Conservation (phyloP, 2,888 invertebrate genomes). For the Mesochorus sp. region DNA sequence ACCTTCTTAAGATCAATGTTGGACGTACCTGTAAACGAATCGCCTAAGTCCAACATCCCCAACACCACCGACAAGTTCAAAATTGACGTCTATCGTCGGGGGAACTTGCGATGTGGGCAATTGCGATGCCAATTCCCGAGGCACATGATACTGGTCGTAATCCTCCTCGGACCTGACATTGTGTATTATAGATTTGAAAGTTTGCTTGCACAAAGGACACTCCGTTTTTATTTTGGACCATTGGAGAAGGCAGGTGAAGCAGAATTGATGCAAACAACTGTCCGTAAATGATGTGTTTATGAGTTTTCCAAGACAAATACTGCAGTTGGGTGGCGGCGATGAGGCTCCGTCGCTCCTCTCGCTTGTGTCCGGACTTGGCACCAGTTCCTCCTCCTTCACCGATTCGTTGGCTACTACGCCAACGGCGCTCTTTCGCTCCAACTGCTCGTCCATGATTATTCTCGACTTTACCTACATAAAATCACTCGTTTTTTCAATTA, state of each 20-base stretch:
- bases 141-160: slow-evolving; percentile 91
- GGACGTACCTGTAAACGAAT: slow-evolving; percentile 67
- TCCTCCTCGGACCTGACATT: slow-evolving; percentile 94
- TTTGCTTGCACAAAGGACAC: slow-evolving; percentile 96
- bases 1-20: background rate
- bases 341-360: slow-evolving; percentile 83
- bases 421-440: slow-evolving; percentile 63
- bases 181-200: slow-evolving; percentile 95
- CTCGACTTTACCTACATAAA: slow-evolving; percentile 15
- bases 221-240: slow-evolving; percentile 98
- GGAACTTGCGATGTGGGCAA: slow-evolving; percentile 70
- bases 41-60: slow-evolving; percentile 63
- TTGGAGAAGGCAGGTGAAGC: slow-evolving; percentile 94
- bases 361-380: slow-evolving; percentile 83
- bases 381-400: slow-evolving; percentile 74
- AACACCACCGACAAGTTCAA: slow-evolving; percentile 65
- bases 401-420: slow-evolving; percentile 69
- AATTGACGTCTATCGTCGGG: slow-evolving; percentile 72
- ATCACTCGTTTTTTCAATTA: no score
- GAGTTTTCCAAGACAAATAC: slow-evolving; percentile 94
- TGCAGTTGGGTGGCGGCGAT: slow-evolving; percentile 94
- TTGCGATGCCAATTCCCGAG: slow-evolving; percentile 76
- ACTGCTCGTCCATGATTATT: slow-evolving; percentile 67
- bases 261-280: slow-evolving; percentile 96
- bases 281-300: slow-evolving; percentile 95